These are phyloP conservation scores for Peucedramus taeniatus DNA, from an alignment of 2,113 vertebrate genomes.

Conservation along the genomic window DNA sequence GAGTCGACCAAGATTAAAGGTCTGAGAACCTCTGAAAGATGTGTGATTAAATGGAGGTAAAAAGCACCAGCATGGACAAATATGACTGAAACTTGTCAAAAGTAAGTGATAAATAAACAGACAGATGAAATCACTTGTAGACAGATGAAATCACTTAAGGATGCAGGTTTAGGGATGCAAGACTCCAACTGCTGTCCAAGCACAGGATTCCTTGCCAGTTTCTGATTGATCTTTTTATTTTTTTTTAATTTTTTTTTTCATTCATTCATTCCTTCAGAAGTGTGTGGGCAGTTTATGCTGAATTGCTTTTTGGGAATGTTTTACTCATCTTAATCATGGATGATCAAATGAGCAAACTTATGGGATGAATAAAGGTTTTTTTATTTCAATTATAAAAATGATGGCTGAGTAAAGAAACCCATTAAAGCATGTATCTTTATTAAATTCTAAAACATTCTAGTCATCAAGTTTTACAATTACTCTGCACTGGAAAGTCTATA, in stretches of 20 bases:
- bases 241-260: not conserved
- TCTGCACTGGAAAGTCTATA: not conserved
- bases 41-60: not conserved
- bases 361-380: conserved; percentile 4
- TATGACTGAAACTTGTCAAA: conserved; percentile 35
- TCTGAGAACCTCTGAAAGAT: not conserved
- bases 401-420: not conserved
- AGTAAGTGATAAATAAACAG: conserved; percentile 9
- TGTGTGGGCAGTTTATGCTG: conserved; percentile 25
- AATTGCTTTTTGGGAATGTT: conserved; percentile 20
- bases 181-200: not conserved
- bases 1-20: not conserved
- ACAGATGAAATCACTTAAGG: not conserved
- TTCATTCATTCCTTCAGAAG: not conserved
- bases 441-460: conserved; percentile 20
- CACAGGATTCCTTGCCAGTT: conserved; percentile 6
- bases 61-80: not conserved
- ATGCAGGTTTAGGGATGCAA: not conserved
- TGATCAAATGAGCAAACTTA: conserved; percentile 36
- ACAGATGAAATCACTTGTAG: not conserved
- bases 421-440: conserved; percentile 29
- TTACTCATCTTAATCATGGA: conserved; percentile 14
- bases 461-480: conserved; percentile 26
- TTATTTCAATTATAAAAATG: conserved; percentile 20
- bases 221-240: not conserved